phyloP scores from a whole-genome alignment of 1,140 invertebrate genomes.

The Schlechtendalia chinensis region DNA sequence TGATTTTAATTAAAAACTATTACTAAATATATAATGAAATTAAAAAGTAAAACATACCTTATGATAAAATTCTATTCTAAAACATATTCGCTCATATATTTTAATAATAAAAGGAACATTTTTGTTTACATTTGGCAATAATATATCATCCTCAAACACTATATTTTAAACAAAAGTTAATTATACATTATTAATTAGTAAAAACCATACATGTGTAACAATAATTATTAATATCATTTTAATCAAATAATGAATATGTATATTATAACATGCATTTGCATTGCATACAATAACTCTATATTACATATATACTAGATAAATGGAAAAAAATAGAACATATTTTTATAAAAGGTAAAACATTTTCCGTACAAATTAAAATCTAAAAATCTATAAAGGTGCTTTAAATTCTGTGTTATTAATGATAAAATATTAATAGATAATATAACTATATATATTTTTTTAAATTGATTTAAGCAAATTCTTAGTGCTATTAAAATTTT shows the following conservation, averaged over 20 bases:
- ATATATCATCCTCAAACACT: conserved; percentile 37
- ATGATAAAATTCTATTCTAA: conserved; percentile 39
- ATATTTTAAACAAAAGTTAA: neutral
- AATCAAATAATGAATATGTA: neutral
- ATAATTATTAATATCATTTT: neutral
- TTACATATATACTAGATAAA: too few relatives aligned
- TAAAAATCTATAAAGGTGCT: too few relatives aligned
- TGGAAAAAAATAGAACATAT: too few relatives aligned
- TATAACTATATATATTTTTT: neutral
- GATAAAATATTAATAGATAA: neutral
- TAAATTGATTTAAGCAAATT: neutral
- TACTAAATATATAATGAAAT: neutral
- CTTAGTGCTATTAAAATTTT: neutral
- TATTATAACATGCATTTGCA: neutral
- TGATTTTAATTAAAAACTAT: neutral
- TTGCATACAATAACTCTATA: too few relatives aligned
- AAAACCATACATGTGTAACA: neutral
- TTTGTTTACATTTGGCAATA: conserved; percentile 32
- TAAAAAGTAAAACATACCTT: neutral
- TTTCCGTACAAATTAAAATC: neutral
- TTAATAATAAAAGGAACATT: conserved; percentile 17
- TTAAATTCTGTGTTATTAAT: neutral
- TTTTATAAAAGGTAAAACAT: too few relatives aligned
- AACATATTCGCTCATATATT: conserved; percentile 26
- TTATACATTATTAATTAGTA: neutral